Conservation (phyloP, 2,797 vertebrate species). For the Stomatorhinus walkeri region DNA sequence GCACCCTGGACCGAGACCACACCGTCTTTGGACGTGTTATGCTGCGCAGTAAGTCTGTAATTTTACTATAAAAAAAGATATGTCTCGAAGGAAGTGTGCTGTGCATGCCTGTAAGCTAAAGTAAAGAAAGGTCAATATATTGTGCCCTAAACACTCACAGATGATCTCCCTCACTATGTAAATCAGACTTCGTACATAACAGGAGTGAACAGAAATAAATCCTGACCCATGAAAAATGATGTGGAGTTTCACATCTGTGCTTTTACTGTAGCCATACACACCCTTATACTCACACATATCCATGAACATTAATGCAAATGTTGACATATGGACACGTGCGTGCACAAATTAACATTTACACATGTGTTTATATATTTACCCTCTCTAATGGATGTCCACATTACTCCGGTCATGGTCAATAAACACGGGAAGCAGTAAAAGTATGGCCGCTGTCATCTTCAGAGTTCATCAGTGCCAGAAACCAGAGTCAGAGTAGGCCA, state of each 20-base stretch:
- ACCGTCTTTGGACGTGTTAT: slow-evolving; percentile 92
- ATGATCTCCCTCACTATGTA: slow-evolving; percentile 14
- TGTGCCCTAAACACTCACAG: background rate
- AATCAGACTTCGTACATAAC: slow-evolving; percentile 16
- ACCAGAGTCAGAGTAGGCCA: slow-evolving; percentile 14
- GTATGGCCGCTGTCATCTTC: slow-evolving; percentile 4
- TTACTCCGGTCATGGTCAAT: background rate
- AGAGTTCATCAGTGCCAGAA: slow-evolving; percentile 12
- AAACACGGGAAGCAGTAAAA: background rate
- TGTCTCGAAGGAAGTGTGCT: background rate
- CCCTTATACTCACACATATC: background rate
- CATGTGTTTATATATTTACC: slow-evolving; percentile 14
- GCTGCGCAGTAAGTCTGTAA: slow-evolving; percentile 76
- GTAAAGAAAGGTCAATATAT: background rate
- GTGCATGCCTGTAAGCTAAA: background rate
- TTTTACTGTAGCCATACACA: background rate
- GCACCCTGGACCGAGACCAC: slow-evolving; percentile 90
- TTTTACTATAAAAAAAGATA: background rate
- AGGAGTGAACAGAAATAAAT: slow-evolving; percentile 11
- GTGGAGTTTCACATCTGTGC: background rate
- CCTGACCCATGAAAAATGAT: background rate
- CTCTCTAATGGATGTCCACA: slow-evolving; percentile 9
- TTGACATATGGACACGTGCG: background rate
- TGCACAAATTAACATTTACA: background rate
- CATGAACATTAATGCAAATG: background rate